Base-by-base conservation (phyloP, 2,888 invertebrate species). In the Geotrupes spiniger region DNA sequence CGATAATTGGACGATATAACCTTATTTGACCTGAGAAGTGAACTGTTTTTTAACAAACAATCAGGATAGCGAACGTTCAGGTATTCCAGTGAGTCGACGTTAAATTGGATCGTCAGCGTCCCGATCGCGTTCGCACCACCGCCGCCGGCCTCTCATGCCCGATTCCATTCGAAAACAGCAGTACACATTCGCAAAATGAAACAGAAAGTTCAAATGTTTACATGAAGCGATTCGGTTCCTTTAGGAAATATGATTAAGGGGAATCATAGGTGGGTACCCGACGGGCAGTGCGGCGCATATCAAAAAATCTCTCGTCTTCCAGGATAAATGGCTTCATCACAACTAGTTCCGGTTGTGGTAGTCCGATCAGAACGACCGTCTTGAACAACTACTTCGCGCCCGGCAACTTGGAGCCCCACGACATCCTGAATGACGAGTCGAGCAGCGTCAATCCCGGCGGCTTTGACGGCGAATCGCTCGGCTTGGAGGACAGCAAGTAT, bases 21-120 rank as follows among this genome's bases (percentile, higher is more conserved):
- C 68, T 68, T 66, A 66, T 62, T 66, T 66, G 69, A 68, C 65
- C 69, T 68, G 66, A 66, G 65, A 67, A 62, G 57, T 59, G 52
- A 56, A 66, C 63, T 61, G 59, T 58, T 53, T 58, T 57, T 52
- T 33, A 33, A 50, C 42, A 48, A 49, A 58, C 61, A 60, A 63
- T 66, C 63, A 31, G 46, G 36, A 46, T 46, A 46, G 27, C 26
- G 33, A 46, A 46, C 26, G 40, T 16, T 11, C 21, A 33, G 27
- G 14, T 25, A 46, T 29, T 26, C 26, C 27, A 14, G 38, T 38
- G 17, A 38, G 38, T 38, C 6, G 21, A 21, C 11, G 3, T 31
- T 31, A 21, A 15, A 15, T 8, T 33, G 9, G 15, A 38, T 38
- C 14, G 21, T 11, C 14, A 9, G 9, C 11, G 33, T 33, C 5